Evolutionary conservation across 2,888 invertebrate species (phyloP).

Genomic region (Chydorus sphaericus): DNA sequence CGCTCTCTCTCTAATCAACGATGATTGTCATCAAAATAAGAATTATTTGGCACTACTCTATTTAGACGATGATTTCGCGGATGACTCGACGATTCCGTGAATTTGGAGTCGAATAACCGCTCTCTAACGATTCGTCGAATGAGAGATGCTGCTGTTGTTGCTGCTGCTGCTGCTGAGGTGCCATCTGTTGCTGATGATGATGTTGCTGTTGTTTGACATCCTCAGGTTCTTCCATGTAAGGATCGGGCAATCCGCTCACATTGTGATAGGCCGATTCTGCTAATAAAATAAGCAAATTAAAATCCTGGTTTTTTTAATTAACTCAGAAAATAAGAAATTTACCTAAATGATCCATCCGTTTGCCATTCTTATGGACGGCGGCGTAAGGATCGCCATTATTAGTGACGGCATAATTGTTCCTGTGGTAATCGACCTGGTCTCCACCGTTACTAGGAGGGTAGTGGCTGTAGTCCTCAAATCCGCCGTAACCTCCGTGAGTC

Average conservation of each 20-base stretch:
- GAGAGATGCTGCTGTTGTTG: slow-evolving; percentile 66
- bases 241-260: slow-evolving; percentile 79
- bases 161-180: background rate
- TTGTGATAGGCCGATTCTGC: slow-evolving; percentile 84
- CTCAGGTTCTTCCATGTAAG: slow-evolving; percentile 48
- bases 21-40: too few species aligned
- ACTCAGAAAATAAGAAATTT: slow-evolving; percentile 34
- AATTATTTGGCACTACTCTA: too few species aligned
- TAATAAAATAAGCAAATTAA: background rate
- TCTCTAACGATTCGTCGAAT: slow-evolving; percentile 85
- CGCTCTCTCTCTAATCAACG: too few species aligned
- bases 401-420: slow-evolving; percentile 17
- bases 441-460: slow-evolving; percentile 48
- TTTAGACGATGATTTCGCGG: slow-evolving; percentile 76
- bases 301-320: background rate
- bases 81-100: slow-evolving; percentile 82
- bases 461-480: slow-evolving; percentile 68
- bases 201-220: slow-evolving; percentile 10
- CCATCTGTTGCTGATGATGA: background rate
- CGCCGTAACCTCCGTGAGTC: slow-evolving; percentile 66
- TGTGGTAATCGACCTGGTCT: slow-evolving; percentile 20
- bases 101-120: slow-evolving; percentile 86
- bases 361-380: slow-evolving; percentile 78
- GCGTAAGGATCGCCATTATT: slow-evolving; percentile 58
- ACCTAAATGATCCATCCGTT: slow-evolving; percentile 76